Conservation (phyloP, 2,888 invertebrate genomes). For the Clostera curtula region DNA sequence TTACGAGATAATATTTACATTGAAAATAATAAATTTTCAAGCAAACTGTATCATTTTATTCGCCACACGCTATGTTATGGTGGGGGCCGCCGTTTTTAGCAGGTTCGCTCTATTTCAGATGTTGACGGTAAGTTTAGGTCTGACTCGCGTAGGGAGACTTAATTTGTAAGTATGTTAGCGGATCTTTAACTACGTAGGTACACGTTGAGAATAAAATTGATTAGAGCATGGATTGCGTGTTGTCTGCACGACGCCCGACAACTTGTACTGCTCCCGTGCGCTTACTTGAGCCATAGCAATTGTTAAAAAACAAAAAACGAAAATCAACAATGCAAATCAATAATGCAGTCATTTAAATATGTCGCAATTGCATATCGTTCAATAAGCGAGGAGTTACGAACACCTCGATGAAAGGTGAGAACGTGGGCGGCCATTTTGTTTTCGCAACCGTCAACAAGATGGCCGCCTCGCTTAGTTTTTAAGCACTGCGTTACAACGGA, state of each 20-base stretch:
- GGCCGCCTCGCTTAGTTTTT: slow-evolving; percentile 56
- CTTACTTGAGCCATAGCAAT: slow-evolving; percentile 26
- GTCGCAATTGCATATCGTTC: slow-evolving; percentile 25
- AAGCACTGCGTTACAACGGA: slow-evolving; percentile 59
- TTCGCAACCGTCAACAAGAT: slow-evolving; percentile 40
- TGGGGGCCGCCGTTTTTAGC: slow-evolving; percentile 63
- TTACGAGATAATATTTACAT: slow-evolving; percentile 60
- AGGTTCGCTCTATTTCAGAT: slow-evolving; percentile 71
- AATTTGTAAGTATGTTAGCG: slow-evolving; percentile 41
- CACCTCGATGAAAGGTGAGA: slow-evolving; percentile 39
- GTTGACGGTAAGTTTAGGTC: slow-evolving; percentile 73
- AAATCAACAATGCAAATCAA: too few species aligned
- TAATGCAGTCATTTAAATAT: too few species aligned
- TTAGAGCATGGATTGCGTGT: slow-evolving; percentile 40
- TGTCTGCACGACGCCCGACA: slow-evolving; percentile 36
- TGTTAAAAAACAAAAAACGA: too few species aligned
- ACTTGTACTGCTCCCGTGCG: slow-evolving; percentile 20
- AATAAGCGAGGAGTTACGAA: slow-evolving; percentile 34
- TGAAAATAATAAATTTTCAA: slow-evolving; percentile 60
- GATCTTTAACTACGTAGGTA: slow-evolving; percentile 36
- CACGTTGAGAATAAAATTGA: slow-evolving; percentile 26
- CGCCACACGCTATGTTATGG: slow-evolving; percentile 47
- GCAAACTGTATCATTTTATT: slow-evolving; percentile 64
- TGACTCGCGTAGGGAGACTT: slow-evolving; percentile 46
- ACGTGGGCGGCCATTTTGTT: slow-evolving; percentile 57